Conservation (phyloP, 2,113 vertebrate species). For the Laterallus jamaicensis region DNA sequence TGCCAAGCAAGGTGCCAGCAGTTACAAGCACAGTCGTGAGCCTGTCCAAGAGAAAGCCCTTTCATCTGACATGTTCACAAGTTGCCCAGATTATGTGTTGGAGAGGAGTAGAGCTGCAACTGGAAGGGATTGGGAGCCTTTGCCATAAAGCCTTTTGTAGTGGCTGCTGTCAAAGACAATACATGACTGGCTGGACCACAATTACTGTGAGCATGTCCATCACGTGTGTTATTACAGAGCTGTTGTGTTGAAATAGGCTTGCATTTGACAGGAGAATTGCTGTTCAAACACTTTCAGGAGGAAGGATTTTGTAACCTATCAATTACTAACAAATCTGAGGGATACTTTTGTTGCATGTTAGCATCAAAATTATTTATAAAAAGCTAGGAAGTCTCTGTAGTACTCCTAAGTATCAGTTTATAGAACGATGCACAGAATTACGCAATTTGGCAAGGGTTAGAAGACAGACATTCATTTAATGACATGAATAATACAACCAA, state of each 20-base stretch:
- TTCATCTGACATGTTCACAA: background rate
- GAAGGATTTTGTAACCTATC: background rate
- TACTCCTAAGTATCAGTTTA: background rate
- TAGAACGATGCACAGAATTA: background rate
- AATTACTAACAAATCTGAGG: background rate
- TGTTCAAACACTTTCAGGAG: background rate
- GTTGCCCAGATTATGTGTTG: background rate
- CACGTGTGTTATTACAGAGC: background rate
- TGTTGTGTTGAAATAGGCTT: background rate
- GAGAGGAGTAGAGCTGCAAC: background rate
- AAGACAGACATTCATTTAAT: background rate
- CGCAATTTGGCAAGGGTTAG: background rate
- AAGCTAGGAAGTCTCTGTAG: background rate
- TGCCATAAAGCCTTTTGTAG: slow-evolving; percentile 28
- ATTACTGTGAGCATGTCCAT: background rate
- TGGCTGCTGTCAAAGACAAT: slow-evolving; percentile 25
- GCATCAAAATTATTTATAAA: background rate
- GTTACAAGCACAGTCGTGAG: rapidly evolving
- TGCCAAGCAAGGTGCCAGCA: background rate
- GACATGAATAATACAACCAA: background rate
- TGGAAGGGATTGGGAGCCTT: background rate
- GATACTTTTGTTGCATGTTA: background rate
- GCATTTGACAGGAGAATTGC: background rate
- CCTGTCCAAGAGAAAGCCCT: background rate
- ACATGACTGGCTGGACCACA: background rate